Base-by-base conservation (phyloP, 2,888 invertebrate genomes). In the Crioceris asparagi region DNA sequence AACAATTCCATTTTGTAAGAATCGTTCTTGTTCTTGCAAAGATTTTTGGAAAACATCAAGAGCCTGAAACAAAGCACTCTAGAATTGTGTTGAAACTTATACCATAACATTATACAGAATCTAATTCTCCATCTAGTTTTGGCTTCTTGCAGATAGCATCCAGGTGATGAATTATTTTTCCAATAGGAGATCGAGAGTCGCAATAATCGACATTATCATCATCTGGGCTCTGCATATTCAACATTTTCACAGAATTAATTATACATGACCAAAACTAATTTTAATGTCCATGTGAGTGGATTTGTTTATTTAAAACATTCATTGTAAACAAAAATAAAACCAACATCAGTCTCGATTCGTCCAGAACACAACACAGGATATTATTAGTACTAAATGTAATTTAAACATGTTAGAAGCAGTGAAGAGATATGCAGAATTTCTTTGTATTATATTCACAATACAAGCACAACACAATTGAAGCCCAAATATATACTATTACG, bases 11-110 rank as follows among this genome's bases (percentile, higher is more conserved):
- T 68, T 67, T 25, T 61, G 60, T 51, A 70, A 54, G 36, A 63
- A 67, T 15, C 66, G 51, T 34, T 63, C 64, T 19, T 54, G 51
- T 27, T 56, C 47, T 7, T 50, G 65, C 47, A 70, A 65, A 55
- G 69, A 67, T 61, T 66, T 69, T 62, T 74, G 65, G 64, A 71
- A 75, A 44, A 68, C 67, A 55, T 73, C 71, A 55, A 77, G 54
- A 48, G 72, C 61, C 75, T 76, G 44, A 27, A 14, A 27, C 26
- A 26, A 26, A 26, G 8, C 12, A 27, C 15, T 14, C 7, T 27
- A 21, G 10, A 21, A 10, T 21, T 21, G 6, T 21, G 6, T 10
- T 21, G 21, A 21, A 10, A 21, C 10, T 21, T 21, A 7, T 10
- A 21, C 6, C 21, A 21, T 21, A 21, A 21, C 21, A 21, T 16